Evolutionary conservation across 2,888 invertebrate species (phyloP), one percentile per base, ranked within the genome.

Genomic region (Scaptomyza tumidula): DNA sequence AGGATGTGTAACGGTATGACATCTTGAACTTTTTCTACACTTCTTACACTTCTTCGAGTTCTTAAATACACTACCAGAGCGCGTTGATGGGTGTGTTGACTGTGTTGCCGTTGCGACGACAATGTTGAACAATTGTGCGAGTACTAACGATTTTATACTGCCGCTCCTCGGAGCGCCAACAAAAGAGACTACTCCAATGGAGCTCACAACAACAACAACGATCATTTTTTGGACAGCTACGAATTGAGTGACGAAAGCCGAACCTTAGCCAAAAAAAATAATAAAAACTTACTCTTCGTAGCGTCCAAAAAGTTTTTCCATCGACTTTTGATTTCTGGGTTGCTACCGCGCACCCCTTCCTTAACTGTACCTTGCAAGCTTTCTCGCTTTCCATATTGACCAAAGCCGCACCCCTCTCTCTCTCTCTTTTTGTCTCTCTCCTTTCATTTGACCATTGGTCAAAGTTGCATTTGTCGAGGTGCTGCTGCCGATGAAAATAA

Each of bases 91-190:
- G 35, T 50, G 90, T 90, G 41, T 16, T 89, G 78, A 90, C 90
- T 81, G 88, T 73, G 84, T 80, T 80, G 88, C 85, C 88, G 90
- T 90, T 92, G 90, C 90, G 90, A 79, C 86, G 89, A 90, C 91
- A 92, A 92, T 92, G 92, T 90, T 92, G 86, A 79, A 78, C 85
- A 90, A 87, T 90, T 90, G 90, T 83, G 77, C 86, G 89, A 86
- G 86, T 87, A 86, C 86, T 82, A 73, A 90, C 86, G 91, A 90
- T 91, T 92, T 92, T 92, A 92, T 92, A 92, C 91, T 90, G 91
- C 91, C 92, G 92, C 92, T 92, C 92, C 92, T 91, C 89, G 90
- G 74, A 71, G 75, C 71, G 41, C 35, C 35, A 6, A 58, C 39
- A 54, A 63, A 62, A 64, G 61, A 78, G 58, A 61, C 63, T 41